Evolutionary conservation across 2,113 vertebrate species (phyloP).

Genomic region (Meleagris gallopavo): DNA sequence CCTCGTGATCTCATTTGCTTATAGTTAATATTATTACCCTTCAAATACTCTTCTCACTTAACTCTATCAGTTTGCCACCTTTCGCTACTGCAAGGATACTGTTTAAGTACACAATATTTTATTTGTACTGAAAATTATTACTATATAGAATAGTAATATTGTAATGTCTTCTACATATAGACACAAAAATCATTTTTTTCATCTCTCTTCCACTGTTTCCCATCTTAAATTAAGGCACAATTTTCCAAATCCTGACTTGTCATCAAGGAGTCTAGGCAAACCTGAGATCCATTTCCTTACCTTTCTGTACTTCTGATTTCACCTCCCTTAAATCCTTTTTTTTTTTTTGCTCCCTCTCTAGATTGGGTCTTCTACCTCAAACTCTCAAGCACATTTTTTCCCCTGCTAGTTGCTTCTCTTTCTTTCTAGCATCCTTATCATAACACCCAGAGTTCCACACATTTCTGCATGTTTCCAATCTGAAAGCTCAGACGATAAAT

Average conservation of each 20-base stretch:
- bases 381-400: not conserved
- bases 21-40: not conserved
- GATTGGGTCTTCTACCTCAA: not conserved
- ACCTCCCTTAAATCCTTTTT: not conserved
- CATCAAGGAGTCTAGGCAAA: not conserved
- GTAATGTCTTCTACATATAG: not conserved
- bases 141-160: not conserved
- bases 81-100: not conserved
- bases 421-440: not conserved
- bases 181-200: not conserved
- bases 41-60: not conserved
- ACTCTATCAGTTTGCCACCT: not conserved
- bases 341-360: not conserved
- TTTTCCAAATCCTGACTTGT: not conserved
- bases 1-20: not conserved
- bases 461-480: not conserved
- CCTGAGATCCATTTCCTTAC: not conserved
- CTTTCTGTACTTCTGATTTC: not conserved
- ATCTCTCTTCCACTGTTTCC: not conserved
- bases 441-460: not conserved
- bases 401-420: not conserved
- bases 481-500: not conserved
- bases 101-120: not conserved
- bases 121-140: not conserved
- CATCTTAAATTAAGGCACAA: not conserved